Evolutionary conservation across 53 echinoderm and acorn worm genomes (phyloP).

Genomic region (Henricia sp.): DNA sequence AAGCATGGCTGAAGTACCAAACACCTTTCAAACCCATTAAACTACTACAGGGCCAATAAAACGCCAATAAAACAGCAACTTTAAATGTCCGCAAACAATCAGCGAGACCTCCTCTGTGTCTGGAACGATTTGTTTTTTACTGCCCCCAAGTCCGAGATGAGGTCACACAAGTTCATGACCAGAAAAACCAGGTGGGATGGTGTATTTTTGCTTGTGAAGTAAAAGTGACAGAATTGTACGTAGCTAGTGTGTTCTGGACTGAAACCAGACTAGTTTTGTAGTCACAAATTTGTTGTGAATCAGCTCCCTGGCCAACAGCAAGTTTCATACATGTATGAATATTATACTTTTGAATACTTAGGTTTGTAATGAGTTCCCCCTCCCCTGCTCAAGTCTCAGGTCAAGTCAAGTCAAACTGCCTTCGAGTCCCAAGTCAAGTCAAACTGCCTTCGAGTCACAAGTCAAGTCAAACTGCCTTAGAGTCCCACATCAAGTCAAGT

Average conservation of each 20-base stretch:
- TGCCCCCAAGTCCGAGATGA: neutral
- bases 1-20: conserved; percentile 21
- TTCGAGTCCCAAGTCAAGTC: no score
- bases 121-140: neutral
- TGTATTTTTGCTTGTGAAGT: conserved; percentile 10
- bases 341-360: no score
- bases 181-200: conserved; percentile 22
- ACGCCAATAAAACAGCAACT: conserved; percentile 21
- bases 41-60: conserved; percentile 34
- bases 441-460: no score
- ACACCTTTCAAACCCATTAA: conserved; percentile 15
- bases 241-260: neutral
- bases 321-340: no score
- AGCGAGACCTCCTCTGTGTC: conserved; percentile 37
- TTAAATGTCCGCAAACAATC: conserved; percentile 17
- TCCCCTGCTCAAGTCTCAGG: no score
- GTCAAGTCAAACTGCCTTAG: no score
- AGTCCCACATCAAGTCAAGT: no score
- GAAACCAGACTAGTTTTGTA: conserved; percentile 20
- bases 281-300: neutral
- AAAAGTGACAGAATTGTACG: no score
- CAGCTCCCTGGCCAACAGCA: neutral
- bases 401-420: no score
- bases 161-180: conserved; percentile 32
- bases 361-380: no score